Percentiles rank a stretch among this genome's conserved stretches.
Conservation (phyloP, 2,888 invertebrate genomes). For the Erebia aethiops region DNA sequence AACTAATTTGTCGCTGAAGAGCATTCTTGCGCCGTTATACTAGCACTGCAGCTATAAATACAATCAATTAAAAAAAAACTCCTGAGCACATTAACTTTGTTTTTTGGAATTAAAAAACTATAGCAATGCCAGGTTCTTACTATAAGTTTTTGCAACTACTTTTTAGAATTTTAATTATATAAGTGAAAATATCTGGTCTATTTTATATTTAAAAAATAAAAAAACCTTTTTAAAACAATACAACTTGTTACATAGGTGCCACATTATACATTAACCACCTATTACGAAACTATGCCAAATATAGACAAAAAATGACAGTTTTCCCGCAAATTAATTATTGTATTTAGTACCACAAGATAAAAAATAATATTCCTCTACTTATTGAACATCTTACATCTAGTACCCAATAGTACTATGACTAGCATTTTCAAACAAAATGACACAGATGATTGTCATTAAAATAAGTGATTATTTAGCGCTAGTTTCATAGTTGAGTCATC, state of each 20-base stretch:
- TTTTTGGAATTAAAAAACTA: constrained; percentile 5
- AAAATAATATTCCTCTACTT: constrained; percentile 37
- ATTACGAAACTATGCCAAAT: no score
- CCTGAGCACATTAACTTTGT: not conserved
- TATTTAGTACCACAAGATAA: constrained; percentile 14
- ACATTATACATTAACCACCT: no score
- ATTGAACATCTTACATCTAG: constrained; percentile 55
- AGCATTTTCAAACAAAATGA: constrained; percentile 59
- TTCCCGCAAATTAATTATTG: not conserved
- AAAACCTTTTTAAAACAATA: not conserved
- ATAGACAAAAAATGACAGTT: not conserved
- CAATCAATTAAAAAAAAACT: not conserved
- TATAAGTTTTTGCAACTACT: not conserved
- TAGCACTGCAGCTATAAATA: not conserved
- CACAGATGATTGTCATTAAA: constrained; percentile 38
- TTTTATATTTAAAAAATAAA: not conserved
- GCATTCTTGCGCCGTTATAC: no score
- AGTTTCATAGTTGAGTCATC: constrained; percentile 25
- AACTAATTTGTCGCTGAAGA: not conserved
- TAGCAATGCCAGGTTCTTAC: not conserved
- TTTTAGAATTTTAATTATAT: not conserved
- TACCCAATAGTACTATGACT: constrained; percentile 74
- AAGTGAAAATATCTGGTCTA: not conserved
- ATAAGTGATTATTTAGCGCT: constrained; percentile 26
- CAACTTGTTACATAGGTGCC: not conserved